Percentiles rank a stretch among this genome's conserved stretches.
Evolutionary conservation across 2,797 vertebrate species (phyloP).

Genomic region (Margarornis squamiger): DNA sequence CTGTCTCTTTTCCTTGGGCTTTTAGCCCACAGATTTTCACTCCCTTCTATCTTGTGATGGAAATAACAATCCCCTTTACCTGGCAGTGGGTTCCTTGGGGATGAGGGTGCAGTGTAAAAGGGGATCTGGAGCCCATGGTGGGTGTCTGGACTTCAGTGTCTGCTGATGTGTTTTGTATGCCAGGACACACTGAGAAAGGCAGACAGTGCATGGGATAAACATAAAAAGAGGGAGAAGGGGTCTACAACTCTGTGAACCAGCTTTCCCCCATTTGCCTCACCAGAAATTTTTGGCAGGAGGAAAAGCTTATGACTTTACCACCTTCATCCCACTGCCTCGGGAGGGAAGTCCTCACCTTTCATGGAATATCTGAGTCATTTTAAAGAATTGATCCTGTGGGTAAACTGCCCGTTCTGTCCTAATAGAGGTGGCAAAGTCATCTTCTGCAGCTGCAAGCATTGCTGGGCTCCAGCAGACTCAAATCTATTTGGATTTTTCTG

Average conservation of each 20-base stretch:
- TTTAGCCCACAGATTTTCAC: slow-evolving; percentile 8
- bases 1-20: slow-evolving; percentile 27
- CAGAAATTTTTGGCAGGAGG: not conserved
- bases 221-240: not conserved
- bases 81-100: not conserved
- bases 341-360: not conserved
- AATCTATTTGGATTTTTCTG: not conserved
- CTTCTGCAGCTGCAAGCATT: not conserved
- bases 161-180: not conserved
- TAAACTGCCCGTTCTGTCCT: not conserved
- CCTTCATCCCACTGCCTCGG: not conserved
- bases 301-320: not conserved
- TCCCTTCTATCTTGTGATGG: not conserved
- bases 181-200: not conserved
- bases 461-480: not conserved
- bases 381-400: not conserved
- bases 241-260: not conserved
- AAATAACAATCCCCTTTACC: not conserved
- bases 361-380: not conserved
- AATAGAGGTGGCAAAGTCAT: not conserved
- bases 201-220: not conserved
- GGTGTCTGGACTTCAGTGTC: not conserved
- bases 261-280: not conserved
- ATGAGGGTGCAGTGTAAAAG: not conserved
- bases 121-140: not conserved